These are phyloP conservation scores for Chrysochloris asiatica DNA, from an alignment of 2,113 vertebrate species.

Conservation along the genomic window DNA sequence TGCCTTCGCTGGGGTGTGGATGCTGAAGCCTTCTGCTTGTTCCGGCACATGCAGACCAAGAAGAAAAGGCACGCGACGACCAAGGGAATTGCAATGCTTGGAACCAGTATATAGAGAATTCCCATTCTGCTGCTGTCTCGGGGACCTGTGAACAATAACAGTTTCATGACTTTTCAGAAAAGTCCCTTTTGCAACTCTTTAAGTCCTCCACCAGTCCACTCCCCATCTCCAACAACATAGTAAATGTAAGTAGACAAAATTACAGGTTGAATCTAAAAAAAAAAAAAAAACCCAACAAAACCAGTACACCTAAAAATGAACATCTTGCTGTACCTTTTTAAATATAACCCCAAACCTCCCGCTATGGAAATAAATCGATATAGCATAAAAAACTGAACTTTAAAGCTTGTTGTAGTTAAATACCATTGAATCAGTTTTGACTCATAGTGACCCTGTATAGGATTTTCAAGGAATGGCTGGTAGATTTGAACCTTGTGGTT, in stretches of 20 bases:
- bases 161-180: not conserved
- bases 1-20: conserved; percentile 90
- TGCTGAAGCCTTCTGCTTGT: conserved; percentile 92
- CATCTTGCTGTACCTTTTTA: rapidly evolving
- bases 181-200: not conserved
- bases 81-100: conserved; percentile 94
- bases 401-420: not conserved
- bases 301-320: rapidly evolving
- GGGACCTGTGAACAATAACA: conserved; percentile 85
- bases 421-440: no score
- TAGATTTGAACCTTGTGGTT: no score
- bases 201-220: not conserved
- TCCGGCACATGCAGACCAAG: conserved; percentile 96
- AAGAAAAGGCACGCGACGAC: conserved; percentile 97
- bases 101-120: conserved; percentile 96
- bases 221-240: not conserved
- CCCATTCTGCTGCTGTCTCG: conserved; percentile 93
- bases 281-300: no score
- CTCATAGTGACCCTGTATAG: no score
- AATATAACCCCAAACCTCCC: not conserved
- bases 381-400: rapidly evolving
- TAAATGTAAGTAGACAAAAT: no score
- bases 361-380: rapidly evolving
- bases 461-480: no score
- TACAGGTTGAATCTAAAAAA: no score